phyloP scores from a whole-genome alignment of 2,888 invertebrate species.

The Exephanes ischioxanthus region DNA sequence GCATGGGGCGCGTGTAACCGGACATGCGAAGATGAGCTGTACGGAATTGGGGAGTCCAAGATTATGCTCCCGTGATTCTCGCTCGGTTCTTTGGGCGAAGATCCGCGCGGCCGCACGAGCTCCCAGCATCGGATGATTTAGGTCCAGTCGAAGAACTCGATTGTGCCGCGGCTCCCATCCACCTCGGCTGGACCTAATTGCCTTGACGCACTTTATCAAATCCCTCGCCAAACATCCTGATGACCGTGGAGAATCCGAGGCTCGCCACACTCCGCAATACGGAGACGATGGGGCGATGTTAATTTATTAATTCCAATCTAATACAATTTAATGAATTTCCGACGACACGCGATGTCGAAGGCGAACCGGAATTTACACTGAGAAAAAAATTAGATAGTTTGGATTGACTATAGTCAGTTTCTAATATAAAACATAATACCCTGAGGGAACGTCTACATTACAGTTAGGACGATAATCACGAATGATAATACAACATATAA shows the following conservation, averaged over 20 bases:
- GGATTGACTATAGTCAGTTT: neutral
- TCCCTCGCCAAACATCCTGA: conserved; percentile 66
- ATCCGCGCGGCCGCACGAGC: conserved; percentile 31
- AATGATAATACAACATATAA: too few relatives aligned
- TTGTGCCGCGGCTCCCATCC: conserved; percentile 39
- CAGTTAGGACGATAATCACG: too few relatives aligned
- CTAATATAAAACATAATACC: neutral
- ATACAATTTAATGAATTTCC: neutral
- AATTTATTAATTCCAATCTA: neutral
- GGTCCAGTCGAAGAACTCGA: conserved; percentile 59
- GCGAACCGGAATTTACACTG: neutral
- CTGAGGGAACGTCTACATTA: too few relatives aligned
- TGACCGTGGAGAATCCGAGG: conserved; percentile 46
- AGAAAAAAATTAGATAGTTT: neutral
- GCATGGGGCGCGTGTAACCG: neutral
- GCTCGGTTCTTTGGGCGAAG: conserved; percentile 29
- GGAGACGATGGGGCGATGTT: neutral
- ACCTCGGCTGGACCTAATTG: conserved; percentile 63
- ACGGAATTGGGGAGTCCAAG: conserved; percentile 17
- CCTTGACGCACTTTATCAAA: conserved; percentile 69
- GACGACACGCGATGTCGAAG: neutral
- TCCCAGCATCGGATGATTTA: conserved; percentile 60
- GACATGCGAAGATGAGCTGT: neutral
- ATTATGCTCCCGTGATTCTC: conserved; percentile 57
- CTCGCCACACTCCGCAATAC: conserved; percentile 31